A percentile compares a stretch with the other conserved stretches of the same genome.
phyloP scores from a whole-genome alignment of 2,797 vertebrate species.

The Gobionotothen gibberifrons region DNA sequence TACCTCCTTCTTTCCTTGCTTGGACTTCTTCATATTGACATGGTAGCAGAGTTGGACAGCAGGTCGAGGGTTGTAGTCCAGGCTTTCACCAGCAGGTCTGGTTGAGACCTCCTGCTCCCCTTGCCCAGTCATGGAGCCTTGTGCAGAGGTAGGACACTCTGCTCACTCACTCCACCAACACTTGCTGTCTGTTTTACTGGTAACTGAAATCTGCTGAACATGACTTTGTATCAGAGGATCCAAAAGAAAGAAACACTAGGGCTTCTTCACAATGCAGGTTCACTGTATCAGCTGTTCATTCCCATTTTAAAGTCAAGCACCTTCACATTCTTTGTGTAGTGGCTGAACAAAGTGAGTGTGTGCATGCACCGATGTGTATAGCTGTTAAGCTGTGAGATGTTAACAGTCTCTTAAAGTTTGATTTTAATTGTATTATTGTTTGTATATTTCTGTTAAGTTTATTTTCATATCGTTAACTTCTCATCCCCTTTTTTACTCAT shows the following conservation, averaged over 20 bases:
- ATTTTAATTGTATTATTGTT: neutral
- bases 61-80: neutral
- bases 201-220: neutral
- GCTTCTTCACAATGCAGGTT: slow-evolving; percentile 2
- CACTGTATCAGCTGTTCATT: neutral
- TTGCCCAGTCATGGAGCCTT: slow-evolving; percentile 73
- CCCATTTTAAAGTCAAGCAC: neutral
- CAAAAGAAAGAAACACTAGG: neutral
- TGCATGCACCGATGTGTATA: slow-evolving; percentile 8
- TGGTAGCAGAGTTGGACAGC: neutral
- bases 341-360: neutral
- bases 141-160: slow-evolving; percentile 75
- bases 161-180: slow-evolving; percentile 3
- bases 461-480: neutral
- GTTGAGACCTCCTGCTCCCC: slow-evolving; percentile 22
- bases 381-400: slow-evolving; percentile 31
- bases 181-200: neutral
- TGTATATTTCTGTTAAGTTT: neutral
- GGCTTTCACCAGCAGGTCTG: neutral
- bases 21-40: slow-evolving; percentile 16
- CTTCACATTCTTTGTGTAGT: neutral
- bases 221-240: slow-evolving; percentile 25
- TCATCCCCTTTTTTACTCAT: neutral
- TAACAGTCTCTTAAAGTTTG: neutral
- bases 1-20: slow-evolving; percentile 12